A percentile compares a stretch with the other conserved stretches of the same genome.
Evolutionary conservation across 2,113 vertebrate species (phyloP).

Genomic region (Glaucidium brasilianum): DNA sequence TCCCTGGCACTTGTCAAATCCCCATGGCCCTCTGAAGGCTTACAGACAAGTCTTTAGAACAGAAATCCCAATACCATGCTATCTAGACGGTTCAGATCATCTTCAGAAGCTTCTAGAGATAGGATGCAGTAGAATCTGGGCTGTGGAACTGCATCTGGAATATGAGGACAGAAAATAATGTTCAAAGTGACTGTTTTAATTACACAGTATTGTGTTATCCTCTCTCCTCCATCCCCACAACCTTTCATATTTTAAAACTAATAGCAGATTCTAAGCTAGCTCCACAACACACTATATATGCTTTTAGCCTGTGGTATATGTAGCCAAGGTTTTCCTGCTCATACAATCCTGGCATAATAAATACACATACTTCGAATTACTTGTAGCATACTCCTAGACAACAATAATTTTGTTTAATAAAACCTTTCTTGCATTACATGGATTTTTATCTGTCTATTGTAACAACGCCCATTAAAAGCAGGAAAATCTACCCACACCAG

Average conservation of each 20-base stretch:
- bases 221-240: not conserved
- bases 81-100: constrained; percentile 90
- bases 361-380: not conserved
- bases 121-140: constrained; percentile 96
- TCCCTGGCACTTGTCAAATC: not conserved
- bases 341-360: not conserved
- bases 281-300: fast-evolving
- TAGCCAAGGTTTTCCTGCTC: not conserved
- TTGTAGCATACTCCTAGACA: not conserved
- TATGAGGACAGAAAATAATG: not conserved
- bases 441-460: not conserved
- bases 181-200: not conserved
- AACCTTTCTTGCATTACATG: not conserved
- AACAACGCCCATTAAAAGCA: not conserved
- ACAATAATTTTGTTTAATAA: not conserved
- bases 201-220: too few relatives aligned
- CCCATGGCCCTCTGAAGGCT: not conserved
- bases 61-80: constrained; percentile 73
- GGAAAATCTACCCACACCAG: not conserved
- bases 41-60: not conserved
- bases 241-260: not conserved
- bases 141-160: constrained; percentile 84
- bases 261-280: not conserved
- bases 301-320: not conserved
- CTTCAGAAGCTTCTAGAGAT: constrained; percentile 92